These are phyloP conservation scores for Pseudochirops corinnae DNA, from an alignment of 2,797 vertebrate genomes.

Conservation along the genomic window DNA sequence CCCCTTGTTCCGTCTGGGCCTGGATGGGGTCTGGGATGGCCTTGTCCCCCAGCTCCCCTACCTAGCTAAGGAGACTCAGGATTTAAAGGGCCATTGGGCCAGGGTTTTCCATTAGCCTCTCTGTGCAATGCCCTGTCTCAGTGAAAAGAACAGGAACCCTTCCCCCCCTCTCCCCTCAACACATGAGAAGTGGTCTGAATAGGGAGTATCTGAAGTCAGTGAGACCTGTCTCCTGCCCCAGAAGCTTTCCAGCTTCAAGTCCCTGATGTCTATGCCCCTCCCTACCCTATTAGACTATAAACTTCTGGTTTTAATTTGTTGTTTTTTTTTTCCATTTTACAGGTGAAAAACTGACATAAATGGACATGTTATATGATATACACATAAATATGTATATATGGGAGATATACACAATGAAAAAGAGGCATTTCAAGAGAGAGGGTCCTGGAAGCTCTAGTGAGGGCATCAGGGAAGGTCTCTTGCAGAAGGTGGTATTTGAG, in stretches of 20 bases:
- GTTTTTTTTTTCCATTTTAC: not conserved
- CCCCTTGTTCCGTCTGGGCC: not conserved
- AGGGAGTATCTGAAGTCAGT: not conserved
- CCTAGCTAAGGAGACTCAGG: not conserved
- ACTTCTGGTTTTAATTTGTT: not conserved
- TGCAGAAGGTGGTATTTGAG: not conserved
- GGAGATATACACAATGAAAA: not conserved
- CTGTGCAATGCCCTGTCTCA: not conserved
- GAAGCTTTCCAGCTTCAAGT: not conserved
- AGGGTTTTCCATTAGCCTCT: not conserved
- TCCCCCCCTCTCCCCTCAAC: not conserved
- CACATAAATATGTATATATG: not conserved
- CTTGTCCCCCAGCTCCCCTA: not conserved
- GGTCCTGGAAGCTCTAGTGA: not conserved
- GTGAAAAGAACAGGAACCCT: not conserved
- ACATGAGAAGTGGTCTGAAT: not conserved
- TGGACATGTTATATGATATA: not conserved
- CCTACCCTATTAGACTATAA: not conserved
- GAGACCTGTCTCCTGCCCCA: not conserved
- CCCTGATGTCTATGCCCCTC: not conserved
- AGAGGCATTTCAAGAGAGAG: not conserved
- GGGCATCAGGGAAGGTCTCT: not conserved
- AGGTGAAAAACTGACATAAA: not conserved
- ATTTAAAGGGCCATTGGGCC: constrained; percentile 4
- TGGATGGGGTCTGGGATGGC: not conserved